Evolutionary conservation across 2,113 vertebrate species (phyloP).

Genomic region (Xerus inauris): DNA sequence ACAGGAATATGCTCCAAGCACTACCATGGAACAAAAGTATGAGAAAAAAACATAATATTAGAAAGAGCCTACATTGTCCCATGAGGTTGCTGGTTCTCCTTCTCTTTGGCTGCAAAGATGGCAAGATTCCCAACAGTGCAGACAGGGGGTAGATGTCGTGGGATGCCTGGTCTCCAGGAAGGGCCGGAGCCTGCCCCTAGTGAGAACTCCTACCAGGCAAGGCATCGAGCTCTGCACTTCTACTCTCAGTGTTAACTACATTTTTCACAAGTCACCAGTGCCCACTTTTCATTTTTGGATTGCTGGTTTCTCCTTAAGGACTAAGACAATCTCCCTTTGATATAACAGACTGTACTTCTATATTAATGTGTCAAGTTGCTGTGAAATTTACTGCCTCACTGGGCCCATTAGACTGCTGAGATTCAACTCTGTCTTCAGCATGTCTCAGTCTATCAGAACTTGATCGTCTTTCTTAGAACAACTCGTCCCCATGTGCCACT

Average conservation of each 20-base stretch:
- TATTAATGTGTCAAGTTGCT: slow-evolving; percentile 87
- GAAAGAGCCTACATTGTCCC: neutral
- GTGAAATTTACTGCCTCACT: slow-evolving; percentile 85
- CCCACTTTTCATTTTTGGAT: slow-evolving; percentile 82
- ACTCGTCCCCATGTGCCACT: slow-evolving; percentile 55
- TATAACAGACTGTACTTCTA: slow-evolving; percentile 88
- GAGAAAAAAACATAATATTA: neutral
- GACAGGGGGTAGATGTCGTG: neutral
- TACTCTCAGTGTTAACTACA: slow-evolving; percentile 64
- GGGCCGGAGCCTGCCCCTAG: neutral
- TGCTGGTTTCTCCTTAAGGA: slow-evolving; percentile 84
- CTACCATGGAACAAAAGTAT: neutral
- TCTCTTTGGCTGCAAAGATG: neutral
- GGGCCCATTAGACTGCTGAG: slow-evolving; percentile 79
- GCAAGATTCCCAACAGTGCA: neutral
- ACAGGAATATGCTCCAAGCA: neutral
- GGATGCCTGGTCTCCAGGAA: fast-evolving
- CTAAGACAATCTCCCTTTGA: slow-evolving; percentile 85
- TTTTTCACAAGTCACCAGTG: slow-evolving; percentile 74
- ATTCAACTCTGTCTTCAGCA: slow-evolving; percentile 30
- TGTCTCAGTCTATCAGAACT: slow-evolving; percentile 74
- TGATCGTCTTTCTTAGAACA: slow-evolving; percentile 60
- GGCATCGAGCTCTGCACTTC: neutral
- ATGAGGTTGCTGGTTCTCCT: neutral
- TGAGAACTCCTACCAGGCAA: neutral